Evolutionary conservation across 2,113 vertebrate species (phyloP).

Genomic region (Planiliza haematocheilus): DNA sequence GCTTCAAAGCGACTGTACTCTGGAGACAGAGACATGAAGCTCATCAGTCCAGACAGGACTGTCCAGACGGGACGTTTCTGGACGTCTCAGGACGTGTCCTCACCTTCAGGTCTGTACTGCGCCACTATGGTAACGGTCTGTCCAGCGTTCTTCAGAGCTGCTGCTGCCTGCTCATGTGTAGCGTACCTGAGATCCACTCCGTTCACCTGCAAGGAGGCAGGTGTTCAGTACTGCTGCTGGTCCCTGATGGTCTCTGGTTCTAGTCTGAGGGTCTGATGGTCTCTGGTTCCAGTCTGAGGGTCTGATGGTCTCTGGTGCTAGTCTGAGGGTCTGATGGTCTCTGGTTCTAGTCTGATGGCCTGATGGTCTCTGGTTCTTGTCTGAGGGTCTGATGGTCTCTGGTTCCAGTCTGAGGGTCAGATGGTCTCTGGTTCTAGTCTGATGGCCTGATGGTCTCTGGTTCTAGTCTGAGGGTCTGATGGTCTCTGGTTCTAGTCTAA

Average conservation of each 20-base stretch:
- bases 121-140: conserved; percentile 71
- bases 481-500: neutral
- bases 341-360: conserved; percentile 58
- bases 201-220: conserved; percentile 65
- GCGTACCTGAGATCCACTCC: conserved; percentile 75
- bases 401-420: conserved; percentile 85
- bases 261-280: neutral
- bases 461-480: neutral
- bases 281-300: neutral
- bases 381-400: conserved; percentile 78
- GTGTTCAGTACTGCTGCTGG: neutral
- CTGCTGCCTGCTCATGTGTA: conserved; percentile 74
- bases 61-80: too few species aligned
- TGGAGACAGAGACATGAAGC: conserved; percentile 40
- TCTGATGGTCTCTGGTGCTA: neutral
- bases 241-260: too few species aligned
- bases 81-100: neutral
- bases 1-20: conserved; percentile 90
- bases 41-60: too few species aligned
- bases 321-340: conserved; percentile 55
- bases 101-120: conserved; percentile 76
- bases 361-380: neutral
- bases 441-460: too few species aligned
- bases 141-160: conserved; percentile 73
- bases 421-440: neutral